phyloP scores from a whole-genome alignment of 2,113 vertebrate species.

The Ceyx margarethae region DNA sequence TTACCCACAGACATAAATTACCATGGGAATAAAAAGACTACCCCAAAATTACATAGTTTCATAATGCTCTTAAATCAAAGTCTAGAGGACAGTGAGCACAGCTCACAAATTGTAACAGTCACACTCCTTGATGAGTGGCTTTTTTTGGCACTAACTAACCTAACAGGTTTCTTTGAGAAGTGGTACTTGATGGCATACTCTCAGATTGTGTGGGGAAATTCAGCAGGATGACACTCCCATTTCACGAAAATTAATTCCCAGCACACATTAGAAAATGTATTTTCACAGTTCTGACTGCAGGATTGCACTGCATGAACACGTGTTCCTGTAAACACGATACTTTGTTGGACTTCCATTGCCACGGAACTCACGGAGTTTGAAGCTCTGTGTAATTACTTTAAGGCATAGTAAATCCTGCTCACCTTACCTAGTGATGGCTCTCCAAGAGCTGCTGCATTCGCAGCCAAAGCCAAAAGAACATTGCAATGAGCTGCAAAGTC shows the following conservation, averaged over 20 bases:
- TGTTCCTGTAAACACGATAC: background rate
- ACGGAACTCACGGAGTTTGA: constrained; percentile 14
- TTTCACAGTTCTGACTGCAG: constrained; percentile 12
- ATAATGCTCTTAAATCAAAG: constrained; percentile 74
- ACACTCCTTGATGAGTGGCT: constrained; percentile 3
- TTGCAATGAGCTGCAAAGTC: background rate
- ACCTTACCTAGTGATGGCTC: background rate
- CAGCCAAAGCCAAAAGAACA: background rate
- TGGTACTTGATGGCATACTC: background rate
- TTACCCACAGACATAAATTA: constrained; percentile 77
- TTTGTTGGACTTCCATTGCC: constrained; percentile 1
- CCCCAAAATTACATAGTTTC: constrained; percentile 70
- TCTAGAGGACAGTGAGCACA: constrained; percentile 2
- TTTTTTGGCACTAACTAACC: constrained; percentile 32
- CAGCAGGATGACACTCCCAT: background rate
- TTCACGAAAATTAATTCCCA: constrained; percentile 1
- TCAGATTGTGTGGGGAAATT: background rate
- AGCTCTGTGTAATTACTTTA: constrained; percentile 44
- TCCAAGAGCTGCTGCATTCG: background rate
- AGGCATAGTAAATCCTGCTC: constrained; percentile 35
- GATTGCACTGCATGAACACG: background rate
- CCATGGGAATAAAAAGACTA: constrained; percentile 71
- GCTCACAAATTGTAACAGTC: constrained; percentile 29
- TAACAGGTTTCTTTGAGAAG: constrained; percentile 33
- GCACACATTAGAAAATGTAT: background rate